Conservation (phyloP, 2,113 vertebrate genomes). For the Setophaga coronata region DNA sequence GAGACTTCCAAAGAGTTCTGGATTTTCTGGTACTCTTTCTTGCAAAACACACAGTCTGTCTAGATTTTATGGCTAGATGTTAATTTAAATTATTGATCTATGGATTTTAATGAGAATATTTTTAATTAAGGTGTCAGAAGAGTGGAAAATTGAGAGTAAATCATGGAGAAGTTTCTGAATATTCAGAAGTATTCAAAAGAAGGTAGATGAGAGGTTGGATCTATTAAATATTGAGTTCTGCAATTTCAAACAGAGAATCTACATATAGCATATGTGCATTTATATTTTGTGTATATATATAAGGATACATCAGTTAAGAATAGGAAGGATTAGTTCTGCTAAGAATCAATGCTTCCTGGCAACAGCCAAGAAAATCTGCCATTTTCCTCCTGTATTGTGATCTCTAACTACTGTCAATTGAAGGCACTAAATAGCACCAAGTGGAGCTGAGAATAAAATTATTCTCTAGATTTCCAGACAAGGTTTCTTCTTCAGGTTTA, state of each 20-base stretch:
- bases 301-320: neutral
- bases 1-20: neutral
- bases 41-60: neutral
- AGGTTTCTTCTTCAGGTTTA: neutral
- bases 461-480: neutral
- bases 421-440: neutral
- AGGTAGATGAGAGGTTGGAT: neutral
- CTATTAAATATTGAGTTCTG: neutral
- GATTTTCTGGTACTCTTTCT: neutral
- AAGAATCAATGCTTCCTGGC: neutral
- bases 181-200: neutral
- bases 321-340: neutral
- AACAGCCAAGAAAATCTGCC: neutral
- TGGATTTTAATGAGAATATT: neutral
- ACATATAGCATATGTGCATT: neutral
- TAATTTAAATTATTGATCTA: neutral
- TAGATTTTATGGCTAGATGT: neutral
- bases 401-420: neutral
- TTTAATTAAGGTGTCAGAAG: neutral
- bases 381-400: neutral
- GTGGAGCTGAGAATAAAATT: neutral
- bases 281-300: neutral
- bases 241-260: neutral
- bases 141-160: neutral
- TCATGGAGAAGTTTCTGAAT: neutral